Evolutionary conservation across 2,797 vertebrate species (phyloP).

Genomic region (Podarcis siculus): DNA sequence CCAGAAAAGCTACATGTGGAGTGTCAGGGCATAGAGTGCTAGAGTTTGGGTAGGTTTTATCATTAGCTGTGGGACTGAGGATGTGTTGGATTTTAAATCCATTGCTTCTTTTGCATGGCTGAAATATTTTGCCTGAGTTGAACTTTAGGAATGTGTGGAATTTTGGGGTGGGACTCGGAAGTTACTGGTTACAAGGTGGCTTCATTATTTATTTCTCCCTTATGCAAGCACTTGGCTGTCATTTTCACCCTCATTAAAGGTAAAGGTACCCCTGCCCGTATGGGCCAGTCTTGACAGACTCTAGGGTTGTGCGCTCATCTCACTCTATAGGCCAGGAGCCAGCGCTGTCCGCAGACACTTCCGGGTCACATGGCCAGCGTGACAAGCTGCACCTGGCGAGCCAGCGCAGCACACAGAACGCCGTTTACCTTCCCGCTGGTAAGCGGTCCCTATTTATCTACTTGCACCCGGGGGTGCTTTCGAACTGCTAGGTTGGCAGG

Average conservation of each 20-base stretch:
- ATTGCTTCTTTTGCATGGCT: neutral
- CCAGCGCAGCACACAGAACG: too few species aligned
- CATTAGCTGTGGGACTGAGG: neutral
- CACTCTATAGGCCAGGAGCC: too few species aligned
- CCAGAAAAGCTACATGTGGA: fast-evolving
- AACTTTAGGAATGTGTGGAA: neutral
- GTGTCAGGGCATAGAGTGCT: slow-evolving; percentile 14
- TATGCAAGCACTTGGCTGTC: neutral
- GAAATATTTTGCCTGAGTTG: neutral
- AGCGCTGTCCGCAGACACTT: too few species aligned
- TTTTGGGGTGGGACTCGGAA: neutral
- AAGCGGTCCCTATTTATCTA: too few species aligned
- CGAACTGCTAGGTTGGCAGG: too few species aligned
- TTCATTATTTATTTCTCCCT: neutral
- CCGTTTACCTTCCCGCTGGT: too few species aligned
- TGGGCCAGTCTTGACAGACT: too few species aligned
- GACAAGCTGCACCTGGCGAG: too few species aligned
- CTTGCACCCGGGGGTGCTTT: too few species aligned
- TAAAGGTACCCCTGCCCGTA: too few species aligned
- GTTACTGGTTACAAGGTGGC: neutral
- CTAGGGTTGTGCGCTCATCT: too few species aligned
- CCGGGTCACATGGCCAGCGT: too few species aligned
- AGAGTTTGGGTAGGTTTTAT: neutral
- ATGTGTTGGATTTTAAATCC: neutral
- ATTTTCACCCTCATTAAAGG: neutral